phyloP scores from a whole-genome alignment of 2,888 invertebrate species.

The Eretmocerus hayati region DNA sequence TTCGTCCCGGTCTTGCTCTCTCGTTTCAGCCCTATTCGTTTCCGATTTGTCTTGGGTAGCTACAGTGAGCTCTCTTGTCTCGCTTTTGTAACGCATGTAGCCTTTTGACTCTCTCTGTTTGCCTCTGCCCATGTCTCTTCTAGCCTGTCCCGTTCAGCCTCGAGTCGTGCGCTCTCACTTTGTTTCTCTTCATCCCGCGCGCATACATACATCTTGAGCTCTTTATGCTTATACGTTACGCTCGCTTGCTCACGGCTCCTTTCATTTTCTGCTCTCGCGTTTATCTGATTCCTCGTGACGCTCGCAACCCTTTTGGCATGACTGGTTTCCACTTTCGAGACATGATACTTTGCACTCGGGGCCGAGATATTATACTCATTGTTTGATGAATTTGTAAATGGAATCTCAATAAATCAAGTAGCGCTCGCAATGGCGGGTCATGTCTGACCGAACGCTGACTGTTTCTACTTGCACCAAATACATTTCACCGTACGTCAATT shows the following conservation, averaged over 20 bases:
- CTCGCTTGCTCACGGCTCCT: neutral
- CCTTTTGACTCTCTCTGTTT: conserved; percentile 1
- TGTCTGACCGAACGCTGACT: neutral
- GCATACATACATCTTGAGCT: neutral
- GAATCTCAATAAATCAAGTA: too few relatives aligned
- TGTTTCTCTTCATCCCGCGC: conserved; percentile 5
- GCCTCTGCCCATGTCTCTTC: neutral
- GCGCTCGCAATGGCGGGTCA: too few relatives aligned
- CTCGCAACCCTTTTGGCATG: neutral
- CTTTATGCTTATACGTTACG: neutral
- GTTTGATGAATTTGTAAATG: too few relatives aligned
- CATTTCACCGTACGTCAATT: too few relatives aligned
- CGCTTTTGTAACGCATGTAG: neutral
- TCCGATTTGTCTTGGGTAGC: conserved; percentile 9
- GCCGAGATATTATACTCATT: too few relatives aligned
- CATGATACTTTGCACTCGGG: too few relatives aligned
- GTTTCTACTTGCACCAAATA: neutral
- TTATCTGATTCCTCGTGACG: neutral
- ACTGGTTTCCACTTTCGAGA: neutral
- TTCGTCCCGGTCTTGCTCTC: conserved; percentile 4
- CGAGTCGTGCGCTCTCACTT: neutral
- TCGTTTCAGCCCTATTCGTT: conserved; percentile 1
- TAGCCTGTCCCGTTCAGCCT: neutral
- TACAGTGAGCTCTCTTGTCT: neutral
- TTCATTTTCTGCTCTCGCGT: neutral